Conservation (phyloP, 2,797 vertebrate species). For the Ceyx erithaca region DNA sequence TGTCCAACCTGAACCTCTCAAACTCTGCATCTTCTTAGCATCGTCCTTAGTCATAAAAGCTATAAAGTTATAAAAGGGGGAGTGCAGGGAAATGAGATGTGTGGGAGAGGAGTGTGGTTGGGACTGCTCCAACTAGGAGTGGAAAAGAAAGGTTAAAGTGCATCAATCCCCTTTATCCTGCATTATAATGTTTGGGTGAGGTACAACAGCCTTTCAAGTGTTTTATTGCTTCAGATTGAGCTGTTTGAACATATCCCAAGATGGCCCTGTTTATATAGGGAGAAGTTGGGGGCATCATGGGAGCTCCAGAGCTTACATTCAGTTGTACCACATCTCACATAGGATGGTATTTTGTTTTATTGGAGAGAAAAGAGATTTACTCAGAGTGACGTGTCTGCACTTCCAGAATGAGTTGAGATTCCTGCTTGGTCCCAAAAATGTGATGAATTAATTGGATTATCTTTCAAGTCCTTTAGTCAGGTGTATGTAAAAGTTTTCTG, state of each 20-base stretch:
- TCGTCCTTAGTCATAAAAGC: background rate
- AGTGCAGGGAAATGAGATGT: background rate
- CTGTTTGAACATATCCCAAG: background rate
- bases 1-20: background rate
- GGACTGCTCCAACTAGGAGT: background rate
- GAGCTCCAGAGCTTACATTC: background rate
- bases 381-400: background rate
- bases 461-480: background rate
- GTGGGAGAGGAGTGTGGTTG: background rate
- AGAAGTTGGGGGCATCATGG: background rate
- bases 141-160: background rate
- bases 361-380: background rate
- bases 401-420: background rate
- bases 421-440: background rate
- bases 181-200: fast-evolving
- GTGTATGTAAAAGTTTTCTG: background rate
- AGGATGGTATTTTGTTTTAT: background rate
- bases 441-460: background rate
- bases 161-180: background rate
- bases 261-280: background rate
- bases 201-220: background rate
- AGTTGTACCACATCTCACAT: fast-evolving
- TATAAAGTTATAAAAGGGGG: too few relatives aligned
- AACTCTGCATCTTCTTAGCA: background rate
- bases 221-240: background rate